Evolutionary conservation across 2,797 vertebrate species (phyloP), one percentile per base, ranked within the genome.

Genomic region (Menidia menidia): DNA sequence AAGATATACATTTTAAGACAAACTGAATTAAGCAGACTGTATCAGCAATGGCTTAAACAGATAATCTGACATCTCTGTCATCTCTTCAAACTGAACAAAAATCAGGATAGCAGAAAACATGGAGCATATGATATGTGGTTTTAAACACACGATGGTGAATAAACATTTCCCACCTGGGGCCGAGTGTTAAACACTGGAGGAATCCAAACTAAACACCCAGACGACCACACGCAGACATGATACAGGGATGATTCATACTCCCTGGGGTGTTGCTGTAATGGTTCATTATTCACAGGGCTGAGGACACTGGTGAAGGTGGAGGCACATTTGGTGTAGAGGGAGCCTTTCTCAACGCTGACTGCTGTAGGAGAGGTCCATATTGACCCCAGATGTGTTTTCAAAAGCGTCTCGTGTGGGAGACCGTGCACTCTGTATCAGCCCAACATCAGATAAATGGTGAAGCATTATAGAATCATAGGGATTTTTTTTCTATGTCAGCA

Each of bases 171-270:
- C 80, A 77, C 80, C 81, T 64, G 63, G 69, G 75, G 81, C 57
- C 25, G 51, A 73, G 62, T 35, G 11, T 57, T 66, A 44, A 55
- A 54, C 64, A 60, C 75, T 48, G 30, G 64, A 74, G 68, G 62
- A 80, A 68, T 75, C 19, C 59, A 81, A 68, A 71, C 68, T 76
- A 63, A 55, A 69, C 74, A 71, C 67, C 63, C 84, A 77, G 86
- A 77, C 66, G 70, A 84, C 89, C 90, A 88, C 90, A 90, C 64
- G 52, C 85, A 91, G 82, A 73, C 87, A 87, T 80, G 78, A 89
- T 83, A 82, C 59, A 69, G 25, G 12, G 63, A 64, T 85, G 86
- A 91, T 77, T 91, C 89, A 88, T 74, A 25, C 39, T 73, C 84
- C 87, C 84, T 16, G 52, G 71, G 81, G 88, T 51, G 67, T 73